Evolutionary conservation across 1,140 invertebrate species (phyloP).

Genomic region (Neuroterus valhalla): DNA sequence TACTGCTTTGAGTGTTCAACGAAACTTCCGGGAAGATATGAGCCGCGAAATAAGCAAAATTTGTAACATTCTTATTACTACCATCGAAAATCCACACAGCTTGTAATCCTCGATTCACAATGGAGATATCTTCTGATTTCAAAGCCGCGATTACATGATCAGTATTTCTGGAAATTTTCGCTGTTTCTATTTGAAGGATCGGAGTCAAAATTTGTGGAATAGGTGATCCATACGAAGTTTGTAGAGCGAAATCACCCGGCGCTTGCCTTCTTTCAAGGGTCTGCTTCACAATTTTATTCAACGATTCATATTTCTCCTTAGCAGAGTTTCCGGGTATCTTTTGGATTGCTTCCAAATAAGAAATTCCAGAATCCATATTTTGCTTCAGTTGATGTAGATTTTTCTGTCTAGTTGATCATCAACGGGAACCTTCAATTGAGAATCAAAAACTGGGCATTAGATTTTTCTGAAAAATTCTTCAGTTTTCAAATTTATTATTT

Average conservation of each 20-base stretch:
- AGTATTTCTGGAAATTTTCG: constrained; percentile 44
- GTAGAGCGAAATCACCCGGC: neutral
- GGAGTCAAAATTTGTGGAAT: constrained; percentile 49
- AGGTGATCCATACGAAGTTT: constrained; percentile 1
- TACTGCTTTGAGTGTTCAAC: constrained; percentile 49
- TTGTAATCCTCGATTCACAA: constrained; percentile 58
- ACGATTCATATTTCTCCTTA: constrained; percentile 53
- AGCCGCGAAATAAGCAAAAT: constrained; percentile 52
- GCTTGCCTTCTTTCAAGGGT: constrained; percentile 28
- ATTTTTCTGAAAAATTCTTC: neutral
- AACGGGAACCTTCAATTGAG: constrained; percentile 14
- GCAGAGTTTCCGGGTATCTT: constrained; percentile 53
- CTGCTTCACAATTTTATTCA: constrained; percentile 49
- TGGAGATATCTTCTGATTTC: constrained; percentile 50
- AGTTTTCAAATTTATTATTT: neutral
- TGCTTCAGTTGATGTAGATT: neutral
- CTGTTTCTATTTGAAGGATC: constrained; percentile 50
- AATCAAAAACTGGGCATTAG: neutral
- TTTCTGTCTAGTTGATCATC: neutral
- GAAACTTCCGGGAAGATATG: constrained; percentile 56
- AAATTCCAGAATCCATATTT: constrained; percentile 16
- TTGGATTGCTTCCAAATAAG: constrained; percentile 61
- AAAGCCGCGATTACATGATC: constrained; percentile 55
- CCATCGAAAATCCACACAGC: constrained; percentile 57
- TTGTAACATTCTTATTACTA: constrained; percentile 40